Evolutionary conservation across 2,888 invertebrate species (phyloP), one percentile per base, ranked within the genome.

Genomic region (Rhynchonema sp.): DNA sequence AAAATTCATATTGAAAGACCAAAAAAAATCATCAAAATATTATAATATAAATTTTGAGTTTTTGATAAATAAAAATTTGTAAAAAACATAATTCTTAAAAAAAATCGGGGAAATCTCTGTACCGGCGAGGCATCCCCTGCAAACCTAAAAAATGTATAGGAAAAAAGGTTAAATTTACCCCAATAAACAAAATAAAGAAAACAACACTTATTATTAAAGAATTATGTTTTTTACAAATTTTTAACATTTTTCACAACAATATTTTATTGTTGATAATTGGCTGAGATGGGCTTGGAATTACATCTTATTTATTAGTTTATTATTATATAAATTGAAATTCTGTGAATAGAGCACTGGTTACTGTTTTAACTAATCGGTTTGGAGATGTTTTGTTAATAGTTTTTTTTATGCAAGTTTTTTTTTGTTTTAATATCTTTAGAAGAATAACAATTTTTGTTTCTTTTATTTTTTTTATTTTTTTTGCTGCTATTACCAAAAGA

Each of bases 91-190:
- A n/a, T n/a, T n/a, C n/a, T n/a, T 79, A 75, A 68, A 80, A 83
- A 28, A 77, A 76, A 74, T 84, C 83, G 0, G 83, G 82, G 59
- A 83, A 84, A 73, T 84, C 83, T 1, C 83, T 82, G 58, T 84
- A 84, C 62, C 85, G 84, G 60, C 85, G 84, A 56, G 84, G 85
- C 75, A 85, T 84, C 0, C 83, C 82, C 30, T 78, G 78, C 75
- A 83, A 71, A 58, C 83, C 83, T 74, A 83, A 73, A 68, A 85
- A 85, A 76, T 85, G 83, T 79, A 83, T 83, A 0, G 85, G 84
- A n/a, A 85, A 85, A 74, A 85, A 83, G 0, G 84, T 85, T 79
- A 84, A 71, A 77, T 85, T 86, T 66, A 85, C 84, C 62, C 84
- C 83, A 67, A 83, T 72, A 79, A 85, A 85, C 79, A 84, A 84